Base-by-base conservation (phyloP, 1,140 invertebrate genomes). In the Drosophila kikkawai region DNA sequence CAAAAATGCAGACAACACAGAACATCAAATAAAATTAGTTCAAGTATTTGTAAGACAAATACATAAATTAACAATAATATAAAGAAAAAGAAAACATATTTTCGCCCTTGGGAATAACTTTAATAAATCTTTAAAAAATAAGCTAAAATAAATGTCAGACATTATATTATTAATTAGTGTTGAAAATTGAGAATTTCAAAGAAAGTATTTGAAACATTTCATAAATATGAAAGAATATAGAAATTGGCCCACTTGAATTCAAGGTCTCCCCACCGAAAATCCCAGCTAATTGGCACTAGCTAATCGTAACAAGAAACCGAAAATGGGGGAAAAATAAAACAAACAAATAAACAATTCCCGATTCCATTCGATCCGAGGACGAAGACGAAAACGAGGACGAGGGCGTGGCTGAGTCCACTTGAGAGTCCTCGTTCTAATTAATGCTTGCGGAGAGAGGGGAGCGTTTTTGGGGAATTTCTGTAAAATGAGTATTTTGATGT, bases 401-500 rank as follows among this genome's bases (percentile, higher is more conserved):
- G 66, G 70, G 70, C 70, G 70, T 73, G 55, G 55, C 32, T 53
- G 39, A 22, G 58, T 45, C 50, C 79, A 86, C 75, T 86, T 75
- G 69, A 79, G 61, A 42, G 67, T 66, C 60, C 70, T 63, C 41
- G 59, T 68, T 90, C 79, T 85, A 79, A 85, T 90, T 90, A 90
- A 79, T 79, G 64, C 58, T 77, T 29, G 64, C 36, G 19, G 19
- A 39, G 51, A 32, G 32, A 55, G 36, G 44, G 60, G 41, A 58
- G 39, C 13, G 37, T 51, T 79, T 88, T 88, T 79, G 56, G 48
- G 68, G 86, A 88, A 88, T 87, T 84, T 68, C 60, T 91, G 87
- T 91, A 91, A 91, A 75, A 75, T 70, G 87, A 91, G 87, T 76
- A 51, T 67, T 75, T 75, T 67, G 63, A 61, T 79, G 75, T 71